Evolutionary conservation across 2,797 vertebrate species (phyloP), one percentile per base, ranked within the genome.

Genomic region (Platyrinchus mystaceus): DNA sequence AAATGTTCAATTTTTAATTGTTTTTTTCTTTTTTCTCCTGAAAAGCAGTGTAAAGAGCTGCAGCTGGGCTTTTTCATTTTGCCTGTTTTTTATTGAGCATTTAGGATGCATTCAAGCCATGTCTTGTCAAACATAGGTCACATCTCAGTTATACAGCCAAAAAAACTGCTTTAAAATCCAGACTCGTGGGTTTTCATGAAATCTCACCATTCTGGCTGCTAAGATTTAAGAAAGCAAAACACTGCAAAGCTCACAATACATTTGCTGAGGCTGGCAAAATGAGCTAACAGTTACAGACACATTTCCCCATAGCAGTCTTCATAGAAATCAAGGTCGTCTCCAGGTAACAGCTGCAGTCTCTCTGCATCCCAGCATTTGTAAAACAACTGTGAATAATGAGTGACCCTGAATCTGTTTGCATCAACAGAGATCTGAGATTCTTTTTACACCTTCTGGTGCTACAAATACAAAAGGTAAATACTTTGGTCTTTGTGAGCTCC

Each of bases 161-260:
- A 75, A 30, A 69, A 81, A 86, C 71, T 50, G 20, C 56, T 79
- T 85, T 68, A 75, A 88, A 93, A 34, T 63, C 41, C 41, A 80
- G 30, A 90, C 43, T 50, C 0, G 0, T 19, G 21, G 5, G 36
- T 44, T 91, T 84, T 81, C 17, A 44, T 52, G 10, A 93, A 82
- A 84, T 74, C 52, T 76, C 32, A 76, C 28, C 20, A 37, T 63
- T 63, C 13, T 64, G 59, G 6, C 26, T 82, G 62, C 43, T 82
- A 84, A 67, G 67, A 82, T 83, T 91, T 75, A 75, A 84, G 69
- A 90, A 90, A 91, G 34, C 32, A 90, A 91, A 86, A 69, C 28
- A 88, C 14, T 88, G 14, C 41, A 74, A 92, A 67, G n/a, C 58
- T 91, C 49, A 36, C 17, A n/a, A 37, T 47, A 24, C 8, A 52